A percentile compares a stretch with the other conserved stretches of the same genome.
phyloP scores from a whole-genome alignment of 2,888 invertebrate genomes.

The Zeuzera pyrina region DNA sequence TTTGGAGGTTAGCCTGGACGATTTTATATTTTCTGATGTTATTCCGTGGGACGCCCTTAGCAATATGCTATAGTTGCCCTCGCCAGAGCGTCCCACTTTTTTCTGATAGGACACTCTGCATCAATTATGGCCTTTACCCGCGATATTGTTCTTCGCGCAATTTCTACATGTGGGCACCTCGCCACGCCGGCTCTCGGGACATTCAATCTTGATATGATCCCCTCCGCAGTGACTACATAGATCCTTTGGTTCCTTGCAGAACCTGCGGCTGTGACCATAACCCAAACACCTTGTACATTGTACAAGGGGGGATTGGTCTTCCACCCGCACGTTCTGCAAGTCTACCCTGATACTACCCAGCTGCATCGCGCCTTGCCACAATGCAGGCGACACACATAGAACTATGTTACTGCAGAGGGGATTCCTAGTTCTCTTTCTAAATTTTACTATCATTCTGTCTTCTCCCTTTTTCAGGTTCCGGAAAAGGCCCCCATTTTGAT shows the following conservation, averaged over 20 bases:
- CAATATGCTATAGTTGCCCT: no score
- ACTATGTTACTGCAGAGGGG: not conserved
- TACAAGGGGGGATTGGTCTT: no score
- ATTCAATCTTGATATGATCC: no score
- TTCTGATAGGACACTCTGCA: not conserved
- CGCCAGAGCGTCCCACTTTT: no score
- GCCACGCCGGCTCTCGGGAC: not conserved
- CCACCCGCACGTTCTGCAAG: no score
- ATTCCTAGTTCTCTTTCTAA: conserved; percentile 4
- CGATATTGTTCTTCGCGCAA: not conserved
- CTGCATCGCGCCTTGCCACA: conserved; percentile 1
- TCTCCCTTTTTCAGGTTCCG: conserved; percentile 1
- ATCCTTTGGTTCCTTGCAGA: no score
- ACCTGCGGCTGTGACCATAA: conserved; percentile 2
- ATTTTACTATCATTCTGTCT: not conserved
- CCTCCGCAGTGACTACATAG: no score
- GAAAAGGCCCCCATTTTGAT: no score
- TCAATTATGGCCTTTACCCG: not conserved
- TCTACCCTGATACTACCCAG: conserved; percentile 1
- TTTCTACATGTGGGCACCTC: conserved; percentile 1
- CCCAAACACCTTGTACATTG: conserved; percentile 4
- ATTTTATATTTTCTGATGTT: no score
- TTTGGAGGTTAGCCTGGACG: conserved; percentile 8
- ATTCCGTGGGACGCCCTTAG: conserved; percentile 4
- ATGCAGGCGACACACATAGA: not conserved